Evolutionary conservation across 2,888 invertebrate species (phyloP), one percentile per base, ranked within the genome.

Genomic region (Catocala fraxini): DNA sequence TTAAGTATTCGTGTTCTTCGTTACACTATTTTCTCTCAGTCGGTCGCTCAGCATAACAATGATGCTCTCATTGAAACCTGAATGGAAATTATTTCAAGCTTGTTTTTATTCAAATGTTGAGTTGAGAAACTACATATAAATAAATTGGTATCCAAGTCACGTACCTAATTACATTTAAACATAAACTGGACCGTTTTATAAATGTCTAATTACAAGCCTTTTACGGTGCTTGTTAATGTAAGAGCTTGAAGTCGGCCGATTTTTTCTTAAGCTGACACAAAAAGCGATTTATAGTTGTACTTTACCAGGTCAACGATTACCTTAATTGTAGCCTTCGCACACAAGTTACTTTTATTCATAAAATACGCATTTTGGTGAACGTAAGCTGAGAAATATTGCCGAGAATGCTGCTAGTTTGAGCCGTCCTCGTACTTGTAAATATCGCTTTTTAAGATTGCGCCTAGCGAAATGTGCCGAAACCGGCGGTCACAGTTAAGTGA

Each of bases 181-280:
- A 65, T 68, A 64, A 60, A 66, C 55, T 60, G 63, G 41, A 51
- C 41, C 51, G 41, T 51, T 65, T 75, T 66, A 65, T 53, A 59
- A 64, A 64, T 63, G 65, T 59, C 63, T 70, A 71, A 74, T 74
- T 63, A 64, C 51, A 35, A 15, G 15, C 73, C 73, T 11, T 63
- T 49, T 68, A 70, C 6, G 70, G 75, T 13, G 45, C 57, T 75
- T 63, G 68, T 75, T 75, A 70, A 72, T 63, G 11, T 51, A 46
- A 46, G 41, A 13, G 42, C 33, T 43, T 43, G 11, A 12, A 34
- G 5, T 9, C 10, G 43, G 10, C 13, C 39, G 10, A 9, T 56
- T 47, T 45, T 56, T 34, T 41, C n/a, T 45, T 34, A 51, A 57
- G 69, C 64, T 68, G 53, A 71, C 57, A 41, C 33, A 48, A 12